Conservation (phyloP, 1,140 invertebrate species). For the Drosophila busckii region DNA sequence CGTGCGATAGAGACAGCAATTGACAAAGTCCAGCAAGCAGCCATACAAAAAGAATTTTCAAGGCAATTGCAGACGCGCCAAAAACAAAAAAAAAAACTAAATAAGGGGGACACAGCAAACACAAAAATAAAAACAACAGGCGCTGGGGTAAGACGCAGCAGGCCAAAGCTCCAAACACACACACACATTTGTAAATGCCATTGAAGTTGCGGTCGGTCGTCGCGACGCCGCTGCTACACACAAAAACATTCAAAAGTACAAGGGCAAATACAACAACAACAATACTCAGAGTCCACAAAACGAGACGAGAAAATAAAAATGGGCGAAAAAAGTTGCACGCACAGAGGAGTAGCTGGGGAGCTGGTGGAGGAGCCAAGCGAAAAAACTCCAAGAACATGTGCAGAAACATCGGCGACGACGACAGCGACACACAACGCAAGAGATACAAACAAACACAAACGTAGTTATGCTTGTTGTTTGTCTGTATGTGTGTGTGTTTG, state of each 20-base stretch:
- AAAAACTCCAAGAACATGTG: constrained; percentile 76
- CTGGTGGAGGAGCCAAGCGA: constrained; percentile 41
- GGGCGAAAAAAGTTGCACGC: constrained; percentile 60
- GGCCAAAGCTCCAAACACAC: constrained; percentile 47
- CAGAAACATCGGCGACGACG: constrained; percentile 65
- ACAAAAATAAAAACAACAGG: constrained; percentile 28
- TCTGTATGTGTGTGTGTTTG: constrained; percentile 36
- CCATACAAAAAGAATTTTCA: constrained; percentile 62
- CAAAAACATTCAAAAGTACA: constrained; percentile 66
- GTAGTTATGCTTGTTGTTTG: too few relatives aligned
- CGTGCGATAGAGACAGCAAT: constrained; percentile 26
- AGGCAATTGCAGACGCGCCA: constrained; percentile 70
- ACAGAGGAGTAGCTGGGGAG: constrained; percentile 43
- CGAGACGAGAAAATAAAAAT: constrained; percentile 66
- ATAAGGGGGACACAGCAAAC: constrained; percentile 29
- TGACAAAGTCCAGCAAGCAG: constrained; percentile 47
- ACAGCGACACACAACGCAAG: constrained; percentile 45
- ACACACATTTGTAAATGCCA: constrained; percentile 38
- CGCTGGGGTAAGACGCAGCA: constrained; percentile 36
- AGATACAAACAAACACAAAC: constrained; percentile 62
- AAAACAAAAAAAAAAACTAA: constrained; percentile 57
- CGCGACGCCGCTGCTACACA: constrained; percentile 30
- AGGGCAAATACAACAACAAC: constrained; percentile 68
- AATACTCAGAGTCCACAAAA: constrained; percentile 9
- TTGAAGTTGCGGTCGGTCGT: constrained; percentile 63